phyloP scores from a whole-genome alignment of 2,113 vertebrate species.

The Grammomys dolichurus region DNA sequence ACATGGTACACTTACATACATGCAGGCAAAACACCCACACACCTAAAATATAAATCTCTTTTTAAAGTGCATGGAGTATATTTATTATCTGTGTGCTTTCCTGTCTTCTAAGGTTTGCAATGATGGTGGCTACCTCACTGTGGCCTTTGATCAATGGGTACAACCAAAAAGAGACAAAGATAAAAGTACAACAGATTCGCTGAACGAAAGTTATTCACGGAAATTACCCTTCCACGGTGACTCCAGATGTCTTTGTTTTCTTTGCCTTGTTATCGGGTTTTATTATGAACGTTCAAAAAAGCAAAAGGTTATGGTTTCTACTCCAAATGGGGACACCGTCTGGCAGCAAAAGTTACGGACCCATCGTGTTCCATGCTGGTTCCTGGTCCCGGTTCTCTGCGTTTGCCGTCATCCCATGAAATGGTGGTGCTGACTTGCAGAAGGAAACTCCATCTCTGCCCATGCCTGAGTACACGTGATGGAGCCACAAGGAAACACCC shows the following conservation, averaged over 20 bases:
- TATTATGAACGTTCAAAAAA: neutral
- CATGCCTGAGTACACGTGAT: neutral
- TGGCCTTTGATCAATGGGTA: neutral
- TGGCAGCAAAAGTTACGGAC: neutral
- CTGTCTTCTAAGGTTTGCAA: neutral
- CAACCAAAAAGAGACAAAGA: neutral
- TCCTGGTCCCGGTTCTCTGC: too few relatives aligned
- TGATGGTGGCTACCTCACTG: neutral
- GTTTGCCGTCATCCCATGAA: neutral
- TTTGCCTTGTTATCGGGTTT: neutral
- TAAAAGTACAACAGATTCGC: neutral
- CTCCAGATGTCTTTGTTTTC: neutral
- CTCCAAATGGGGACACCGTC: neutral
- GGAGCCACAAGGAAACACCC: constrained; percentile 35
- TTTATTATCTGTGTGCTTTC: neutral
- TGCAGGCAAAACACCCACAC: neutral
- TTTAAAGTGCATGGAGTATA: neutral
- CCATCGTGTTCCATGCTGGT: fast-evolving
- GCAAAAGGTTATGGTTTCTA: neutral
- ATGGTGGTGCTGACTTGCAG: neutral
- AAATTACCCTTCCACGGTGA: neutral
- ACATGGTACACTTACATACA: too few relatives aligned
- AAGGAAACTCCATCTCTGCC: neutral
- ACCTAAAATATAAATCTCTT: too few relatives aligned
- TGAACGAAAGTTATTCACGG: neutral